These are phyloP conservation scores for Grus americana DNA, from an alignment of 2,113 vertebrate species.

Conservation along the genomic window DNA sequence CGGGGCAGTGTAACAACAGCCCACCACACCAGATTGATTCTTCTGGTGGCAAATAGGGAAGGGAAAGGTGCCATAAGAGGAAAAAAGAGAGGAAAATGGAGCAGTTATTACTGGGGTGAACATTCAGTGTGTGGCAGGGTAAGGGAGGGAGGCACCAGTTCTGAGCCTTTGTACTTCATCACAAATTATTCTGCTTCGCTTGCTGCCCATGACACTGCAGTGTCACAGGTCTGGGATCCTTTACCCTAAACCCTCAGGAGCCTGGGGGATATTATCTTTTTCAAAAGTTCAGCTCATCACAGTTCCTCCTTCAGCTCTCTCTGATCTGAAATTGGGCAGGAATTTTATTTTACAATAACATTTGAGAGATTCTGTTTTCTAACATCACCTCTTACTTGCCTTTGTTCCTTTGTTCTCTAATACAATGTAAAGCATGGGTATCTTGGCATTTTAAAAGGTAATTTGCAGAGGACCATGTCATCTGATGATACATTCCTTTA, in stretches of 20 bases:
- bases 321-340: not conserved
- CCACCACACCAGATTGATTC: not conserved
- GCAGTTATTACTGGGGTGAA: not conserved
- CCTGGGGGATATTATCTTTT: not conserved
- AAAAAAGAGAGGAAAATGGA: not conserved
- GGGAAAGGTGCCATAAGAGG: not conserved
- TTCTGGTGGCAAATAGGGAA: not conserved
- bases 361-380: not conserved
- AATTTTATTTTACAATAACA: not conserved
- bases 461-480: not conserved
- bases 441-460: not conserved
- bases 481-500: not conserved
- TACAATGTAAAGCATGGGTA: not conserved
- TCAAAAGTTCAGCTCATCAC: not conserved
- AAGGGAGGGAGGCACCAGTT: not conserved
- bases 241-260: not conserved
- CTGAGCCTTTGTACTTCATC: not conserved
- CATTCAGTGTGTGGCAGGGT: not conserved
- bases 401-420: not conserved
- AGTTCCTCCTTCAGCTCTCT: not conserved
- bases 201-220: not conserved
- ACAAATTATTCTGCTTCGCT: not conserved
- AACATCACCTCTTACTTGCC: not conserved
- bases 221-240: not conserved
- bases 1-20: not conserved